A percentile compares a stretch with the other conserved stretches of the same genome.
Evolutionary conservation across 2,888 invertebrate species (phyloP).

Genomic region (Tortrix viridana): DNA sequence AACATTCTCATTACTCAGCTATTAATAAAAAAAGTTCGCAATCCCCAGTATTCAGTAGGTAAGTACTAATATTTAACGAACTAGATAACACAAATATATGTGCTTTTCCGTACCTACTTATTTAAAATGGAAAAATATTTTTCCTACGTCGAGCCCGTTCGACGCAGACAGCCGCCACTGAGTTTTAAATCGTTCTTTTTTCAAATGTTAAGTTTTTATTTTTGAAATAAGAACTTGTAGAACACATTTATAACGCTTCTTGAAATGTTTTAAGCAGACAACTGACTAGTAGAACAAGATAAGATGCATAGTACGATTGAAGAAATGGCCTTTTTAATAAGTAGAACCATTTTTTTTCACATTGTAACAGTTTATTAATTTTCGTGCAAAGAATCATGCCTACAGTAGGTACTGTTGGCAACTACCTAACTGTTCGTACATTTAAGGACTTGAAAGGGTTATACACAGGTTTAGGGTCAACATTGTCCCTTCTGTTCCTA

Average conservation of each 20-base stretch:
- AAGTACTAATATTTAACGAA: conserved; percentile 81
- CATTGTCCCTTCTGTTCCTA: too few species aligned
- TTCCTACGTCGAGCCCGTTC: conserved; percentile 61
- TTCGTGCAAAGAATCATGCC: too few species aligned
- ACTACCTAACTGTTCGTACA: too few species aligned
- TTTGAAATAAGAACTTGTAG: conserved; percentile 1
- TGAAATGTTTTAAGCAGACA: conserved; percentile 7
- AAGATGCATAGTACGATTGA: too few species aligned
- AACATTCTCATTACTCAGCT: conserved; percentile 65
- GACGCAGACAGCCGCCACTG: conserved; percentile 35
- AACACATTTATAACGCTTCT: not conserved
- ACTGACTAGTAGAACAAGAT: too few species aligned
- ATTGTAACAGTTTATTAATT: too few species aligned
- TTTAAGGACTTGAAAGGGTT: too few species aligned
- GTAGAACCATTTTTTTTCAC: too few species aligned
- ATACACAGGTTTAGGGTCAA: too few species aligned
- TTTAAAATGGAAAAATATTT: conserved; percentile 83
- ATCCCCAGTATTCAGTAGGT: conserved; percentile 64
- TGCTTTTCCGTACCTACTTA: conserved; percentile 70
- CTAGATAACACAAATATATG: conserved; percentile 81
- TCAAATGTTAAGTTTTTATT: not conserved
- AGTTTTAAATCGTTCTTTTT: conserved; percentile 3
- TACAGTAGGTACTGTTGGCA: too few species aligned
- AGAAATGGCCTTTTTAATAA: too few species aligned
- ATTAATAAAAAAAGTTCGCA: conserved; percentile 73